Base-by-base conservation (phyloP, 2,113 vertebrate genomes). In the Xiphophorus hellerii region DNA sequence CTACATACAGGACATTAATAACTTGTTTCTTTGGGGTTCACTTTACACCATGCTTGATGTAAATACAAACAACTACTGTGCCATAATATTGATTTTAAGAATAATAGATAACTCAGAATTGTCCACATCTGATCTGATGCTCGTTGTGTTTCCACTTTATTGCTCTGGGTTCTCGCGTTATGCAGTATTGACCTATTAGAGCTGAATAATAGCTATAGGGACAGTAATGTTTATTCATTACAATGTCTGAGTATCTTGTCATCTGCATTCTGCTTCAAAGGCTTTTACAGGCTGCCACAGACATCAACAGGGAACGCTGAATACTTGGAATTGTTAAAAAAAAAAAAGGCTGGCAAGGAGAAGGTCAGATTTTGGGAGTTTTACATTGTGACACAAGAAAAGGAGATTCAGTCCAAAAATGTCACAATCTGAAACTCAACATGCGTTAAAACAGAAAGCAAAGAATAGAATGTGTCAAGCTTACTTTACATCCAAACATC, bases 271-370 rank as follows among this genome's bases (percentile, higher is more conserved):
- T 17, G 44, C 4, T 48, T 48, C 15, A 48, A 48, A 48, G 17
- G 39, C 39, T 42, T 42, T 15, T 42, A 51, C 65, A n/a, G 65
- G 4, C 63, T 60, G 82, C 79, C 64, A 82, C 69, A 71, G 82
- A 75, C 74, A 84, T 77, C 69, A 33, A 30, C 30, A 65, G 75
- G 82, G 62, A 75, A 79, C 71, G 62, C 82, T 79, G 76, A 82
- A 74, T 61, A 44, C 44, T 48, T 48, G 5, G 44, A 48, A 48
- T 48, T 48, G 44, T 48, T 48, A 4, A 4, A 15, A 42, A 54
- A 72, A 69, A 65, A 70, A 73, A 83, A 83, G 73, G 69, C 76
- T 85, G 67, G 61, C 72, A 39, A 78, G 54, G 51, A 77, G 12
- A 20, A 69, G 35, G 64, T 37, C 60, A 44, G 20, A 78, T 71